Percentiles rank a stretch among this genome's conserved stretches.
Conservation (phyloP, 2,888 invertebrate species). For the Synergus gifuensis region DNA sequence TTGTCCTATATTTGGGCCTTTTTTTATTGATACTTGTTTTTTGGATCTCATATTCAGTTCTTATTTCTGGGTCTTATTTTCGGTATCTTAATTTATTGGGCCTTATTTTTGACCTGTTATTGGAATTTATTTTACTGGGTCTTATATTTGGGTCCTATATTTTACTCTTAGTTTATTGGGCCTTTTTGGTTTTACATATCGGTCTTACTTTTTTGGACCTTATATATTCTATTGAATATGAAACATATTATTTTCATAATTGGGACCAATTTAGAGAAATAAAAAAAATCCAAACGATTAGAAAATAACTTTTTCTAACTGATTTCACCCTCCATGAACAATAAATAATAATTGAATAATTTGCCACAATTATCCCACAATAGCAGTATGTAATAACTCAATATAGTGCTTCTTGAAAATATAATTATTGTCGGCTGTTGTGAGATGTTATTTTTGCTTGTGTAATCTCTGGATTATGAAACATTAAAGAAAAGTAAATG, state of each 20-base stretch:
- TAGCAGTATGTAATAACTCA: constrained; percentile 10
- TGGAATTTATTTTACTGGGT: too few relatives aligned
- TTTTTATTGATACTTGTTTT: too few relatives aligned
- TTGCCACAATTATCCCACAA: not conserved
- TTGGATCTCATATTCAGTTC: too few relatives aligned
- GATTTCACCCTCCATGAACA: not conserved
- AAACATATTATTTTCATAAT: constrained; percentile 2
- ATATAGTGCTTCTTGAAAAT: constrained; percentile 23
- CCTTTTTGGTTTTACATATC: too few relatives aligned
- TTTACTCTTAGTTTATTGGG: too few relatives aligned
- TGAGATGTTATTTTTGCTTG: constrained; percentile 34
- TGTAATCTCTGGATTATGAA: constrained; percentile 39
- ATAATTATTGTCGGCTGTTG: constrained; percentile 22
- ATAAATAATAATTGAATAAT: constrained; percentile 32
- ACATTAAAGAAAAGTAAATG: constrained; percentile 39
- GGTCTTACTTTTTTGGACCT: too few relatives aligned
- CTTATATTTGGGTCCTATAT: too few relatives aligned
- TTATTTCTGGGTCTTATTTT: too few relatives aligned
- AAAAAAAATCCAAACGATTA: not conserved
- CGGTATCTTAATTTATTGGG: too few relatives aligned
- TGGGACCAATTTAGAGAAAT: not conserved
- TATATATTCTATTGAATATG: not conserved
- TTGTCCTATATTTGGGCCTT: too few relatives aligned
- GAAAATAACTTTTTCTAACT: constrained; percentile 15
- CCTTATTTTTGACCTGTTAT: too few relatives aligned